Percentiles rank a stretch among this genome's conserved stretches.
These are phyloP conservation scores for Neodiprion virginianus DNA, from an alignment of 1,140 invertebrate species.

Conservation along the genomic window DNA sequence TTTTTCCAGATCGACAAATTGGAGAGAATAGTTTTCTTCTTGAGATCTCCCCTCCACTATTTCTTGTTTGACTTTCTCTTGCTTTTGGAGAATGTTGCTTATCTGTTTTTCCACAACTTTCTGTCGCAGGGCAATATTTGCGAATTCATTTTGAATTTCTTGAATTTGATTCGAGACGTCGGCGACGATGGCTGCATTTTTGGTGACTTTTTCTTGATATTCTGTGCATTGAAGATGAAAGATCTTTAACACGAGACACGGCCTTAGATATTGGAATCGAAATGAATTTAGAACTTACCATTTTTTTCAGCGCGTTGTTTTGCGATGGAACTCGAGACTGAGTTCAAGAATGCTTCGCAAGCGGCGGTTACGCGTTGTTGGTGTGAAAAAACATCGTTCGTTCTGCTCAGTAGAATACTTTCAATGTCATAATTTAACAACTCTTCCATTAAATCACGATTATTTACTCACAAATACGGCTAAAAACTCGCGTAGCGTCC, in stretches of 20 bases:
- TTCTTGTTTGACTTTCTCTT: constrained; percentile 29
- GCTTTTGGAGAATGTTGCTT: constrained; percentile 23
- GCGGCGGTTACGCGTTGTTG: constrained; percentile 1
- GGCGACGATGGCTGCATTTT: constrained; percentile 21
- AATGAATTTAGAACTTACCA: constrained; percentile 15
- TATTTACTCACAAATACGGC: neutral
- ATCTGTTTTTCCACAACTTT: constrained; percentile 45
- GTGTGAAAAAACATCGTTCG: constrained; percentile 20
- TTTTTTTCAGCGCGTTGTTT: constrained; percentile 6
- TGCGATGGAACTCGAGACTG: neutral
- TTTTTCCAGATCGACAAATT: constrained; percentile 45
- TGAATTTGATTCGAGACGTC: constrained; percentile 32
- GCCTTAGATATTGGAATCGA: constrained; percentile 9
- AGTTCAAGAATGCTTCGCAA: neutral
- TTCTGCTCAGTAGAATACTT: constrained; percentile 17
- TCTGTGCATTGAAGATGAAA: constrained; percentile 27
- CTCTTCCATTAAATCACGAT: neutral
- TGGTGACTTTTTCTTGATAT: constrained; percentile 23
- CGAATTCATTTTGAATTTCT: constrained; percentile 25
- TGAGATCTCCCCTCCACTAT: constrained; percentile 26
- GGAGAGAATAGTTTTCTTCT: constrained; percentile 34
- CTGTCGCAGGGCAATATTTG: constrained; percentile 31
- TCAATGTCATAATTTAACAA: constrained; percentile 21
- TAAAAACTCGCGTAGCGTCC: too few species aligned
- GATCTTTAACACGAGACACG: neutral